Conservation (phyloP, 2,797 vertebrate genomes). For the Anomalospiza imberbis region DNA sequence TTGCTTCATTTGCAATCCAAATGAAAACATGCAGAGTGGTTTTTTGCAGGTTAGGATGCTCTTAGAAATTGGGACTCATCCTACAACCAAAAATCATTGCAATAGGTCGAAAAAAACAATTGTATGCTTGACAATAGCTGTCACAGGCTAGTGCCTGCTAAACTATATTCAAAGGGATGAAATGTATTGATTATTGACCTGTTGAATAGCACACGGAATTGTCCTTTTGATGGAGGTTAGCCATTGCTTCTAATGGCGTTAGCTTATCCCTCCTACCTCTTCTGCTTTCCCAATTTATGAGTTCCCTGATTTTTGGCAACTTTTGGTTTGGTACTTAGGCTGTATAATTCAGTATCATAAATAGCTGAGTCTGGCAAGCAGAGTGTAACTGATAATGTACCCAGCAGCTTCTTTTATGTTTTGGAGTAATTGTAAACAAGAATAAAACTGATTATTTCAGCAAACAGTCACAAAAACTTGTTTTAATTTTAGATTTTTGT, state of each 20-base stretch:
- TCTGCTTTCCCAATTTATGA: not conserved
- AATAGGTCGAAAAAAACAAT: not conserved
- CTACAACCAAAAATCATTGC: not conserved
- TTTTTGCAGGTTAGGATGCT: not conserved
- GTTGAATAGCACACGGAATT: not conserved
- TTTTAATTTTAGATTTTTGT: not conserved
- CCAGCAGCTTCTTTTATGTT: not conserved
- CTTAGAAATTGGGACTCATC: not conserved
- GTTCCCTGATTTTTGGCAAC: not conserved
- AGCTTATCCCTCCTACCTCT: not conserved
- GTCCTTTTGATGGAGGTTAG: not conserved
- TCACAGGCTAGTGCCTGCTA: not conserved
- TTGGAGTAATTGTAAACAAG: not conserved
- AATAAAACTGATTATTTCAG: constrained; percentile 14
- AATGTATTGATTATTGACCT: not conserved
- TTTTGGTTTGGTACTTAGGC: not conserved
- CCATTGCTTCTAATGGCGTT: not conserved
- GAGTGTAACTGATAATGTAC: not conserved
- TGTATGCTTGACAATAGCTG: not conserved
- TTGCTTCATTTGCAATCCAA: not conserved
- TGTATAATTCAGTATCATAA: not conserved
- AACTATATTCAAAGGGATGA: not conserved
- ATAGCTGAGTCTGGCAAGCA: not conserved
- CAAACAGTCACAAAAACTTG: not conserved
- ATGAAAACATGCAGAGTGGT: not conserved